Base-by-base conservation (phyloP, 2,888 invertebrate genomes). In the Esperia sulphurella region DNA sequence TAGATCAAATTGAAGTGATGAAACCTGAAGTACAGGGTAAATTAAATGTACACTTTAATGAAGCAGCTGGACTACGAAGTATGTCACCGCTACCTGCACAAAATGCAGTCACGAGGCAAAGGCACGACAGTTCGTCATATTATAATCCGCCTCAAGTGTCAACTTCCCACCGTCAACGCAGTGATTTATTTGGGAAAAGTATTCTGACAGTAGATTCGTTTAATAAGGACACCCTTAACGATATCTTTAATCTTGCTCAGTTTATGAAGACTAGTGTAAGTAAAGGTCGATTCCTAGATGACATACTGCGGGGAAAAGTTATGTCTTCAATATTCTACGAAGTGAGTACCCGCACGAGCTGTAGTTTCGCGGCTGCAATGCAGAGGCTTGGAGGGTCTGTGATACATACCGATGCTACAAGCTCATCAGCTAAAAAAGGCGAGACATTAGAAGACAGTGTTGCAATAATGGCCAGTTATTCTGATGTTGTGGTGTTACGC, bases 281-380 rank as follows among this genome's bases (percentile, higher is more conserved):
- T 10, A 97, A 97, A 75, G 97, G 97, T 53, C 91, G 96, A 37
- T 92, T 93, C 0, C 79, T 98, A 43, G 96, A 97, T 75, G 95
- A 97, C 69, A 92, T 98, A 55, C 84, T 98, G 35, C 94, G 93
- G 77, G 98, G 98, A 38, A 98, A 97, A 90, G 92, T 98, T 3
- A 95, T 99, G 96, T 96, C 98, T 3, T 96, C 96, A 0, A 93
- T 99, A 72, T 99, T 99, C 83, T 99, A 97, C 82, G 99, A 99
- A 91, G 97, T 95, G 0, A 98, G 98, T 75, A 99, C 99, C 0
- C 92, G 99, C 52, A 99, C 99, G 0, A 95, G 95, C 64, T 96
- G 97, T 76, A 99, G 98, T 74, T 99, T 99, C 87, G 92, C 96
- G 0, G 96, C 97, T 0, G 99, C 99, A 0, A 98, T 99, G 97